Evolutionary conservation across 1,140 invertebrate genomes (phyloP), one percentile per base, ranked within the genome.

Genomic region (Diabrotica undecimpunctata): DNA sequence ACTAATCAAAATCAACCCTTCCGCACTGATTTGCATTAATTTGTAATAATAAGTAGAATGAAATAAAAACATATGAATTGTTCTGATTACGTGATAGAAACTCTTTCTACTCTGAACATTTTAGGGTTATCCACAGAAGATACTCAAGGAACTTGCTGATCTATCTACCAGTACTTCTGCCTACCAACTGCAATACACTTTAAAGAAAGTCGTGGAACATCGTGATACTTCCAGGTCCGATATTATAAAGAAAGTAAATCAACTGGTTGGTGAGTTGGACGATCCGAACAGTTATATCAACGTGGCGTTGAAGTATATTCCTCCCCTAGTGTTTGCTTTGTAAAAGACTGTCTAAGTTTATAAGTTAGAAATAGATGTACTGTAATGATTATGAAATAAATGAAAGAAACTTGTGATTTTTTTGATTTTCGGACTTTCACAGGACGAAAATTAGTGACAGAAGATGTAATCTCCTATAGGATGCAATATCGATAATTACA

Each of bases 91-190:
- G 4, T 25, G 25, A 25, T 25, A 4, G 1, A 25, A 25, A 25
- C 25, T 25, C 25, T 25, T 25, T 25, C 25, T 25, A 25, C 4
- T 25, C 25, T 25, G 4, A 46, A 10, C 54, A 11, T 77, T 81
- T 35, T 74, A 85, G 83, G 84, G 84, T 35, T 85, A 82, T 70
- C 79, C 81, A 6, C 76, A 79, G 0, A 74, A 75, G 7, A 77
- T 84, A 6, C 76, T 85, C 67, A 77, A 78, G 63, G 72, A 77
- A 10, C 72, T 85, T 0, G 75, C 75, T 5, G 80, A 81, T 0
- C 79, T 78, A 0, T 83, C 82, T 0, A 76, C 70, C 37, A 81
- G 79, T 5, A 80, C 82, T 0, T 81, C 83, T 0, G 74, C 79
- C 0, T 77, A 78, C 10, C 84, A 85, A 66, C 77, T 85, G 38